phyloP scores from a whole-genome alignment of 2,797 vertebrate species.

The Sphenodon punctatus region DNA sequence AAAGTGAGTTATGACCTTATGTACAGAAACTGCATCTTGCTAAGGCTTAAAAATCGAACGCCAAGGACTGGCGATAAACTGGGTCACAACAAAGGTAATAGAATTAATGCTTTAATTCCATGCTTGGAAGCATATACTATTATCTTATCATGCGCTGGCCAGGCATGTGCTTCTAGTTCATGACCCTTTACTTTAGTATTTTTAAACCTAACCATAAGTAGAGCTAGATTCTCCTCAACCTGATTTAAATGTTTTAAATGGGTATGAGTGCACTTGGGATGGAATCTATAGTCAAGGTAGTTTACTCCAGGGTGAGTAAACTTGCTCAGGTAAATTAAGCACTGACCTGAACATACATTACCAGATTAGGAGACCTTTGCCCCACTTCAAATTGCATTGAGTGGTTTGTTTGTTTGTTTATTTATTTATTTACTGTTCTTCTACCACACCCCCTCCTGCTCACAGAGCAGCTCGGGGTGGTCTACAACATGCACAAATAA shows the following conservation, averaged over 20 bases:
- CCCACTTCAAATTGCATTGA: too few relatives aligned
- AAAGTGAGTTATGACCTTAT: conserved; percentile 8
- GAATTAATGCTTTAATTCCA: conserved; percentile 40
- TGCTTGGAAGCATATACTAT: conserved; percentile 28
- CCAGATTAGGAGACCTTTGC: not conserved
- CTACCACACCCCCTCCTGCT: too few relatives aligned
- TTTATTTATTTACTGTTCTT: too few relatives aligned
- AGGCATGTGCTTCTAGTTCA: conserved; percentile 51
- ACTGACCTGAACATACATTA: not conserved
- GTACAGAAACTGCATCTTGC: not conserved
- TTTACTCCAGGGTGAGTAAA: not conserved
- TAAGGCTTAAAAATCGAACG: conserved; percentile 40
- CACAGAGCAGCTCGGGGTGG: too few relatives aligned
- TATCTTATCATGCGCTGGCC: conserved; percentile 48
- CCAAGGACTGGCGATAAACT: conserved; percentile 49
- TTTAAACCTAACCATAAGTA: conserved; percentile 38
- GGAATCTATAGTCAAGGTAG: not conserved
- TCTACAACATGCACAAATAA: too few relatives aligned
- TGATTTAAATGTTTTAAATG: not conserved
- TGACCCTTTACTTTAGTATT: conserved; percentile 58
- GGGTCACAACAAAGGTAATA: conserved; percentile 38
- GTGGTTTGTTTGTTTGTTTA: too few relatives aligned
- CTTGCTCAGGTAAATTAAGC: not conserved
- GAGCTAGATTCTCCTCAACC: too few relatives aligned
- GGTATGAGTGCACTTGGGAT: not conserved